Evolutionary conservation across 2,888 invertebrate species (phyloP), one percentile per base, ranked within the genome.

Genomic region (Acrobasis repandana): DNA sequence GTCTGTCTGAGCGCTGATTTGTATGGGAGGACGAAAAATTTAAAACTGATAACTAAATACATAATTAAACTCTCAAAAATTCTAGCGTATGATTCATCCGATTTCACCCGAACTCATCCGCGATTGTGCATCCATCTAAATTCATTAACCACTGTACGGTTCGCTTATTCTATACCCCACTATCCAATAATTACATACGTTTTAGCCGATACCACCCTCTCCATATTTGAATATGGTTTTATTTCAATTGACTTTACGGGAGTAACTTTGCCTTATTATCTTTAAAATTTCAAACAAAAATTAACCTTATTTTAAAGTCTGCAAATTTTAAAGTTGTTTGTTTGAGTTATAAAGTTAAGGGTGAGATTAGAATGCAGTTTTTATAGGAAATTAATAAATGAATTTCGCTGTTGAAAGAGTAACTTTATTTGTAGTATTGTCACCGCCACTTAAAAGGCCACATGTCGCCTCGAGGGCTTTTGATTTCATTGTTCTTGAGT

Each of bases 371-470:
- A 59, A 11, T n/a, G 18, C 8, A 14, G 18, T 18, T 60, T 43
- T 47, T 52, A 36, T 62, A 43, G 50, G 68, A 80, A 82, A 84
- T 85, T 85, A 84, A 80, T 82, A 84, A 81, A 78, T 74, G 74
- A 77, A 82, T 88, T 87, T 74, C 79, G 80, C 82, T 87, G 84
- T 82, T 82, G 84, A 84, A 86, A 86, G 85, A 83, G 87, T 91
- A 87, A 88, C 86, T 84, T 79, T 90, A 90, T 90, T 91, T 90
- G 88, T 90, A 85, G 84, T 85, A 88, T 87, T 91, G 91, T 91
- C 91, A 89, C 89, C 88, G 82, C 88, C 90, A 90, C 91, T 91
- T 90, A 86, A 83, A 80, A 79, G 81, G 90, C 90, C 91, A 92
- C 91, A 92, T 92, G 91, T 91, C 91, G 89, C 85, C 82, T 86